A percentile compares a stretch with the other conserved stretches of the same genome.
phyloP scores from a whole-genome alignment of 2,797 vertebrate species.

The Champsocephalus gunnari region DNA sequence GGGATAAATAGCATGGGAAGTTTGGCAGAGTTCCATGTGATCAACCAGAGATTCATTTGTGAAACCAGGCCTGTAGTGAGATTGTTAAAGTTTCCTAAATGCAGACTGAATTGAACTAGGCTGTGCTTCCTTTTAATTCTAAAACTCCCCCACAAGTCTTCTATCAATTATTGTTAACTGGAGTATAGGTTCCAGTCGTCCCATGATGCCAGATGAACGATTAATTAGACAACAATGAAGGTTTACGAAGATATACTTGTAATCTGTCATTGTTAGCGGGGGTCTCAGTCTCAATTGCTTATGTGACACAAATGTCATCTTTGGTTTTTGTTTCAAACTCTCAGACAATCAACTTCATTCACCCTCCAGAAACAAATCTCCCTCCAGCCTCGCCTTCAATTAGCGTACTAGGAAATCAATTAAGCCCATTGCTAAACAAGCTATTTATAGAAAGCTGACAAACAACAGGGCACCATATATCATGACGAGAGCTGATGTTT shows the following conservation, averaged over 20 bases:
- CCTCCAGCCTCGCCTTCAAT: constrained; percentile 62
- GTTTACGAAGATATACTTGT: neutral
- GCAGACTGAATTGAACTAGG: neutral
- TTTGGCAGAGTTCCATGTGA: too few species aligned
- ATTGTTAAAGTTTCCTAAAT: too few species aligned
- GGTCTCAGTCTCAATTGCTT: constrained; percentile 49
- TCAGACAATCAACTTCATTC: constrained; percentile 51
- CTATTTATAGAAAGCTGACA: constrained; percentile 73
- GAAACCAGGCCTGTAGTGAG: too few species aligned
- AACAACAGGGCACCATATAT: constrained; percentile 61
- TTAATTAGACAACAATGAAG: neutral
- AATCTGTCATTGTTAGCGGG: constrained; percentile 44
- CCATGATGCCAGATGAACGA: neutral
- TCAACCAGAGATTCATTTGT: too few species aligned
- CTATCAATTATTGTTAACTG: constrained; percentile 52
- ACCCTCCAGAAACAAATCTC: constrained; percentile 63
- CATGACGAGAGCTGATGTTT: constrained; percentile 53
- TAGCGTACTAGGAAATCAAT: constrained; percentile 70
- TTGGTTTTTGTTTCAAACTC: constrained; percentile 50
- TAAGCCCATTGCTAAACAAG: constrained; percentile 54
- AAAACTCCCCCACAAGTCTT: constrained; percentile 33
- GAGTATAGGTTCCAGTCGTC: neutral
- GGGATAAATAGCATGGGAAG: too few species aligned
- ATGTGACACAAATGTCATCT: constrained; percentile 35
- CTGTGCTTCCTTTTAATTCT: constrained; percentile 15